phyloP scores from a whole-genome alignment of 2,888 invertebrate genomes.

The Mactromeris polynyma region DNA sequence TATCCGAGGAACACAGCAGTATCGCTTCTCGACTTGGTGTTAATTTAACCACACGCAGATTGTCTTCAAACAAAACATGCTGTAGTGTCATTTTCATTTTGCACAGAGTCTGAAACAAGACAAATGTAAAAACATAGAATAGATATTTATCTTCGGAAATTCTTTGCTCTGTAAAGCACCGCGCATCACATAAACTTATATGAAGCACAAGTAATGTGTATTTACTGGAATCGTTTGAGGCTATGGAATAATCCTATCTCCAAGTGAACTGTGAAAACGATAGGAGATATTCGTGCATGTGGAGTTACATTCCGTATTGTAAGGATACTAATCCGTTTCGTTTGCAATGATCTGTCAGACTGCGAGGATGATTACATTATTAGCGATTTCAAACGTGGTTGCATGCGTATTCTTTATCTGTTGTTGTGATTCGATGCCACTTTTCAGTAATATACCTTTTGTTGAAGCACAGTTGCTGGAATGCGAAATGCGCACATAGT shows the following conservation, averaged over 20 bases:
- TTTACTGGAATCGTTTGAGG: not conserved
- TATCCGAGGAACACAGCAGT: not conserved
- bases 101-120: not conserved
- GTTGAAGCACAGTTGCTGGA: too few relatives aligned
- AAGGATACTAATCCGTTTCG: not conserved
- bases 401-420: too few relatives aligned
- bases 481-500: too few relatives aligned
- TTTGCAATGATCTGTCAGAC: not conserved
- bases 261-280: not conserved
- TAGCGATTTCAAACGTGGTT: not conserved
- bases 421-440: too few relatives aligned
- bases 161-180: not conserved
- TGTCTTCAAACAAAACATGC: not conserved
- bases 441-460: too few relatives aligned
- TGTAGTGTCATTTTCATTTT: not conserved
- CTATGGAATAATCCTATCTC: not conserved
- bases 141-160: not conserved
- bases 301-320: not conserved
- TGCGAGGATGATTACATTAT: not conserved
- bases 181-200: not conserved
- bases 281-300: not conserved
- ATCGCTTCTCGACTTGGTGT: not conserved
- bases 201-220: not conserved
- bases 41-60: not conserved
- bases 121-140: not conserved